Evolutionary conservation across 2,888 invertebrate genomes (phyloP), one percentile per base, ranked within the genome.

Genomic region (Ceriagrion tenellum): DNA sequence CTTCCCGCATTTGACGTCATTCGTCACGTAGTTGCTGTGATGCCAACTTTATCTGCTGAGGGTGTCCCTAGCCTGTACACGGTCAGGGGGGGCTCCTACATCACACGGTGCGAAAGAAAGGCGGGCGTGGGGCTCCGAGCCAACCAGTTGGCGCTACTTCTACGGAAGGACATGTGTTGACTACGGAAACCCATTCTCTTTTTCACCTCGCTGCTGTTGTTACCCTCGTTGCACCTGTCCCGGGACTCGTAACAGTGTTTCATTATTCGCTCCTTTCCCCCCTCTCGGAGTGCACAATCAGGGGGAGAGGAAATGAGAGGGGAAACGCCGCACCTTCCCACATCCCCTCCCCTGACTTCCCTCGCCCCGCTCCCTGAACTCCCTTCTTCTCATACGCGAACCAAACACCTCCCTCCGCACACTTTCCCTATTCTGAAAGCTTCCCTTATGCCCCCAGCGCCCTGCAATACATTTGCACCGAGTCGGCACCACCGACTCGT

Each of bases 151-250:
- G 40, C 91, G 59, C 40, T 69, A n/a, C n/a, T n/a, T 18, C 56
- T 56, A 16, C 56, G 56, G 91, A 69, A 69, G 91, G 59, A 91
- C 91, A 91, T 91, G 91, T 91, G 91, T 91, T 59, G 91, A 63
- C 59, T 59, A 63, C 63, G 91, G 69, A 91, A 59, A 63, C 91
- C 88, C 47, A 40, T 55, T 35, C 88, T 47, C 88, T 88, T 88
- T 88, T 26, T 59, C 90, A 56, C 90, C 56, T 69, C 23, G 88
- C 88, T 88, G 59, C 91, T 63, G 40, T 59, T 59, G 91, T 69
- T 23, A 55, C 88, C 26, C 55, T 30, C 40, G 23, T 56, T 59
- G 91, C 91, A 91, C 91, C 91, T 91, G 91, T 59, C 91, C 90
- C 90, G 56, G 69, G 69, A 69, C 69, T 69, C 90, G 56, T 16